Evolutionary conservation across 2,797 vertebrate species (phyloP).

Genomic region (Peromyscus aztecus): DNA sequence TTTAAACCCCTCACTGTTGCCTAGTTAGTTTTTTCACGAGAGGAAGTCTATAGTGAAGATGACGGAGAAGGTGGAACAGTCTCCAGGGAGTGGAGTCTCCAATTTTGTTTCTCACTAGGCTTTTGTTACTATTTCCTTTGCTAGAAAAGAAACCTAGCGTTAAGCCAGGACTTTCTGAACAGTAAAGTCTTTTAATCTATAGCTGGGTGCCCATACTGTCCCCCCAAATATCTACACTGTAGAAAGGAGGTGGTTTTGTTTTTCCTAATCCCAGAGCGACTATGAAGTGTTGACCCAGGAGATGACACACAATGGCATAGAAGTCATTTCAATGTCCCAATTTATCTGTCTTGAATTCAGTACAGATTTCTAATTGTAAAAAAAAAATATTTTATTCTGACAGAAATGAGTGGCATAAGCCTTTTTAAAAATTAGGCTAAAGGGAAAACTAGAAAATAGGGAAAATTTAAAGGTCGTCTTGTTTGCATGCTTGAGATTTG

Average conservation of each 20-base stretch:
- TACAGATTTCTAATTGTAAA: slow-evolving; percentile 48
- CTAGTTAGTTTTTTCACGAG: not conserved
- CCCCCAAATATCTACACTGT: too few species aligned
- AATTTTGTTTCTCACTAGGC: not conserved
- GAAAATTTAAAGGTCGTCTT: not conserved
- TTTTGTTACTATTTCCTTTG: slow-evolving; percentile 32
- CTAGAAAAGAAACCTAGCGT: slow-evolving; percentile 1
- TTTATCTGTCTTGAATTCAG: slow-evolving; percentile 48
- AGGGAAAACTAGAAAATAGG: slow-evolving; percentile 24
- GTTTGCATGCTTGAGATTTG: not conserved
- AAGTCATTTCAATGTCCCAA: slow-evolving; percentile 41
- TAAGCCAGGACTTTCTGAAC: not conserved
- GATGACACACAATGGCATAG: not conserved
- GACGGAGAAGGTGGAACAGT: not conserved
- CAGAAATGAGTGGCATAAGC: not conserved
- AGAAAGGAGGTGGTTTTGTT: not conserved
- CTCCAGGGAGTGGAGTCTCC: not conserved
- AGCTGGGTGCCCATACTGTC: not conserved
- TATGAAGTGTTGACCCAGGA: not conserved
- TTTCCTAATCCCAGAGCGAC: not conserved
- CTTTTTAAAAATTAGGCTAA: slow-evolving; percentile 26
- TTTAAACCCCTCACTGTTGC: not conserved
- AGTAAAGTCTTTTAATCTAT: not conserved
- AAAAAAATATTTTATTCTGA: not conserved
- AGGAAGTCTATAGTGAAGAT: not conserved